Evolutionary conservation across 2,888 invertebrate genomes (phyloP), one percentile per base, ranked within the genome.

Genomic region (Agrochola circellaris): DNA sequence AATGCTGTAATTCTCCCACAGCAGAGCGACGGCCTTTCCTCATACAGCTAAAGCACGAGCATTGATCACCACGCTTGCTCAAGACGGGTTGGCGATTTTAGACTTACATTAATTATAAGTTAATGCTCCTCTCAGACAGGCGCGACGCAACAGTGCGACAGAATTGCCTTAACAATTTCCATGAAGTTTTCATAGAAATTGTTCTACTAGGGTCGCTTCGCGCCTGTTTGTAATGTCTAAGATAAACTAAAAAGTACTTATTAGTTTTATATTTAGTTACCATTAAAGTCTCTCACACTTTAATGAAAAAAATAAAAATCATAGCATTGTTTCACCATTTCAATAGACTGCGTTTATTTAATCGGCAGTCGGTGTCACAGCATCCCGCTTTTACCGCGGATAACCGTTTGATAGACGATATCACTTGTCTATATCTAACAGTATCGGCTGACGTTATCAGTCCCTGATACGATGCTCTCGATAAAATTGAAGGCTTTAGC

Each of bases 401-500:
- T 93, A 82, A 94, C 91, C 81, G 75, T 82, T 88, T 94, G 95
- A 95, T 93, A 88, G 94, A 93, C 94, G 93, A 91, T 95, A 95
- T 95, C 95, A 91, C 69, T 64, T 38, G 38, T 66, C 83, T 85
- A 83, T 91, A 93, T 93, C 92, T 91, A 67, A 84, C 84, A 87
- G 89, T 90, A 89, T 89, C 86, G 77, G 65, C 77, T 88, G 91
- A 83, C 92, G 90, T 92, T 96, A 96, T 95, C 95, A 78, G 48
- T 78, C 72, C 83, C 78, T 89, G 93, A 93, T 94, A 93, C 83
- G 79, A 89, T 92, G 90, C 89, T 93, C 92, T 92, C 92, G 95
- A 95, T 96, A 96, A 95, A 96, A 95, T 95, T 94, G 94, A 93
- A 91, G 91, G 89, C 85, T 91, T 90, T 89, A 83, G 77, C 61